Conservation (phyloP, 2,113 vertebrate species). For the Tichodroma muraria region DNA sequence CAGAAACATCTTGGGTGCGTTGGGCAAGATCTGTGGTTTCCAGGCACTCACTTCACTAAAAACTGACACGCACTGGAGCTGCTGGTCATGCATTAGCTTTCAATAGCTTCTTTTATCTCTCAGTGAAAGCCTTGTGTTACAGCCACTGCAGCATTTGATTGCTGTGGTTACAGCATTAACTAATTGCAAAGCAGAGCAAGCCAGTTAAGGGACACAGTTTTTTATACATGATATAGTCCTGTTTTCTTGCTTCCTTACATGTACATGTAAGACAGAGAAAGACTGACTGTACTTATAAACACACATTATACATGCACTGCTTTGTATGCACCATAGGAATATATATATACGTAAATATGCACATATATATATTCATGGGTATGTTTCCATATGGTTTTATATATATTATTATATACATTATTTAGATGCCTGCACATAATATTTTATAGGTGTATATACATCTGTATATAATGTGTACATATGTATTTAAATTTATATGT, state of each 20-base stretch:
- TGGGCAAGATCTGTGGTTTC: background rate
- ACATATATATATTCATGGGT: background rate
- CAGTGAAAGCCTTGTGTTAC: background rate
- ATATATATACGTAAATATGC: background rate
- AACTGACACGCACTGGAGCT: background rate
- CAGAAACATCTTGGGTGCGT: background rate
- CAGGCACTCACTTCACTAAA: background rate
- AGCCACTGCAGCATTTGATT: background rate
- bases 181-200: background rate
- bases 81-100: background rate
- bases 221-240: background rate
- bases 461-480: background rate
- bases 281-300: background rate
- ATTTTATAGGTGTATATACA: background rate
- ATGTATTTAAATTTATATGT: too few species aligned
- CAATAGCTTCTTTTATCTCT: constrained; percentile 10
- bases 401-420: background rate
- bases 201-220: background rate
- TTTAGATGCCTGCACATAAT: background rate
- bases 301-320: background rate
- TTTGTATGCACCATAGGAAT: background rate
- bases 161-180: background rate
- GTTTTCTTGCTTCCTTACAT: background rate
- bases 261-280: background rate
- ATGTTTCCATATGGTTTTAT: background rate